These are phyloP conservation scores for Equus quagga DNA, from an alignment of 2,113 vertebrate genomes.

Conservation along the genomic window DNA sequence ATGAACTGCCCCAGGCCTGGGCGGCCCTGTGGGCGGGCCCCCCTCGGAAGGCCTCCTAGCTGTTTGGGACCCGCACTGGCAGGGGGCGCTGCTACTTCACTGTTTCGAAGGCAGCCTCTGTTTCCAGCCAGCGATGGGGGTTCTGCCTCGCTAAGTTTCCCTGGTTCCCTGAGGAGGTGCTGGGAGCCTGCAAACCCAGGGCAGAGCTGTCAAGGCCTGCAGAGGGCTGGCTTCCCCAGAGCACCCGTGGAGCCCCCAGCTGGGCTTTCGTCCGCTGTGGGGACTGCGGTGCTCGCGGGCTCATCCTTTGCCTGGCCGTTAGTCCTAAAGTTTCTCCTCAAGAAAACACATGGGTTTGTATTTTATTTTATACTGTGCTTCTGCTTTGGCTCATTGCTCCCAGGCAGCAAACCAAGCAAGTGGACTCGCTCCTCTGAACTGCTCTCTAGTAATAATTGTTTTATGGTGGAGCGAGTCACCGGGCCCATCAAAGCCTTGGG, in stretches of 20 bases:
- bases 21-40: neutral
- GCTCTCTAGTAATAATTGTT: neutral
- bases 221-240: neutral
- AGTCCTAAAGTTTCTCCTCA: neutral
- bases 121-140: accelerated
- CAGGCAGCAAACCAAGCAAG: neutral
- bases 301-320: neutral
- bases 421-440: accelerated
- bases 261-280: neutral
- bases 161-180: neutral
- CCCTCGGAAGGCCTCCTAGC: accelerated
- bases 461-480: accelerated
- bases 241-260: neutral
- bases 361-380: neutral
- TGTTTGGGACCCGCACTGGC: slow-evolving; percentile 16
- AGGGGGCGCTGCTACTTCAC: slow-evolving; percentile 84
- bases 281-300: neutral
- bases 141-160: neutral
- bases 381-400: neutral
- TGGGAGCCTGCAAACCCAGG: neutral
- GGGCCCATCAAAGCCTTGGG: accelerated
- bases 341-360: neutral
- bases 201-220: neutral
- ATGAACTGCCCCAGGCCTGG: too few species aligned
- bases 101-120: neutral